A percentile compares a stretch with the other conserved stretches of the same genome.
phyloP scores from a whole-genome alignment of 2,797 vertebrate genomes.

The Tapera naevia region DNA sequence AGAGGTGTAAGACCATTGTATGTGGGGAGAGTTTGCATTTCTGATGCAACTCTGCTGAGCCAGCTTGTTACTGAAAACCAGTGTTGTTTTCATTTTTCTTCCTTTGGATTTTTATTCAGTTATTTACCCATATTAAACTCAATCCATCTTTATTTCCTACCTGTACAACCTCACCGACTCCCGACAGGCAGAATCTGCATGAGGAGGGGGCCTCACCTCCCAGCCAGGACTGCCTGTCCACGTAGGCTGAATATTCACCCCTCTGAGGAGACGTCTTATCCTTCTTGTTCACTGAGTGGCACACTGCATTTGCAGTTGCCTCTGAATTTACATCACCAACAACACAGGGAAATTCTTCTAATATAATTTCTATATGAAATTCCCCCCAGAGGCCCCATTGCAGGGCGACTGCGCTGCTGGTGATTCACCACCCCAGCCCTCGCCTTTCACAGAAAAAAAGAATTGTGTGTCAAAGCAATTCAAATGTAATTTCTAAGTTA shows the following conservation, averaged over 20 bases:
- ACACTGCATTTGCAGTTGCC: neutral
- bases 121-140: neutral
- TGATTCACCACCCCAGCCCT: slow-evolving; percentile 9
- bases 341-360: slow-evolving; percentile 49
- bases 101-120: neutral
- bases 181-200: rapidly evolving
- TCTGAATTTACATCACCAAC: slow-evolving; percentile 40
- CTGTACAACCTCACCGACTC: neutral
- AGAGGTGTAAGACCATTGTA: neutral
- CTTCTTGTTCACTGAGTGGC: neutral
- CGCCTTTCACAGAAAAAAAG: slow-evolving; percentile 50
- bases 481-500: slow-evolving; percentile 57
- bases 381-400: slow-evolving; percentile 49
- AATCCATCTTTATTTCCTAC: neutral
- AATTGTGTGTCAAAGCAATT: slow-evolving; percentile 51
- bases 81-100: neutral
- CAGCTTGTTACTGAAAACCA: neutral
- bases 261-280: neutral
- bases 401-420: neutral
- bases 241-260: neutral
- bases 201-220: no score
- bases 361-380: slow-evolving; percentile 47
- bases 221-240: neutral
- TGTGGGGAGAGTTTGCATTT: neutral
- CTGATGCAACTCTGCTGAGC: neutral